Conservation (phyloP, 92 coral and sea anemone species). For the Isaurus tuberculatus region DNA sequence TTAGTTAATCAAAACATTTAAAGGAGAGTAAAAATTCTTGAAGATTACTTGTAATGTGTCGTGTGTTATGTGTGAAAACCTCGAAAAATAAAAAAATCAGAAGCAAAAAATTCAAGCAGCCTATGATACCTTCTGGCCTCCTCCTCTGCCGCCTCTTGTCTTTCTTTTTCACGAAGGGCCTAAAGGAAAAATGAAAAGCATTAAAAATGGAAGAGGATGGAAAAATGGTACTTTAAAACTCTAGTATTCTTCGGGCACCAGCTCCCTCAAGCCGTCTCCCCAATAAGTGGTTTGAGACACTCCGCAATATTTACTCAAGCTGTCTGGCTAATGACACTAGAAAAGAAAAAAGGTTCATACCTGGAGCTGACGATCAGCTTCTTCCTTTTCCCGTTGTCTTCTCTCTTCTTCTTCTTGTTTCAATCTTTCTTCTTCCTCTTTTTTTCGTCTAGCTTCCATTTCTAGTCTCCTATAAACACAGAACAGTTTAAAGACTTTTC, state of each 20-base stretch:
- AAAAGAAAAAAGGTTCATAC: slow-evolving; percentile 17
- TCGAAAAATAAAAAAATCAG: neutral
- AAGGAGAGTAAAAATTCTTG: too few relatives aligned
- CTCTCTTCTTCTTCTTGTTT: slow-evolving; percentile 88
- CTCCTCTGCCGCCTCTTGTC: slow-evolving; percentile 74
- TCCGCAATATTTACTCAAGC: neutral
- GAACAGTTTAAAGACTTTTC: too few relatives aligned
- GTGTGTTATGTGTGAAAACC: too few relatives aligned
- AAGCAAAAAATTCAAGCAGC: neutral
- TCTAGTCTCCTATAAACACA: slow-evolving; percentile 75
- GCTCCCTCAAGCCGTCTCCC: too few relatives aligned
- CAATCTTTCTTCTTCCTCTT: slow-evolving; percentile 85
- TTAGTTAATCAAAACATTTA: too few relatives aligned
- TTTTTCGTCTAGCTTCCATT: slow-evolving; percentile 85
- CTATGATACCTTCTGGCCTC: slow-evolving; percentile 67
- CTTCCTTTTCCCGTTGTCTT: slow-evolving; percentile 86
- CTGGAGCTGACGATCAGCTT: slow-evolving; percentile 87
- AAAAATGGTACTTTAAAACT: too few relatives aligned
- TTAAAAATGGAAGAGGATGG: neutral
- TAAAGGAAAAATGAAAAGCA: neutral
- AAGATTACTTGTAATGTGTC: too few relatives aligned
- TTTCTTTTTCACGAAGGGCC: slow-evolving; percentile 67
- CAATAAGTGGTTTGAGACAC: neutral
- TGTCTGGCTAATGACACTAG: neutral
- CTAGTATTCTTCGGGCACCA: too few relatives aligned